These are phyloP conservation scores for Otolemur garnettii DNA, from an alignment of 2,113 vertebrate species.

Conservation along the genomic window DNA sequence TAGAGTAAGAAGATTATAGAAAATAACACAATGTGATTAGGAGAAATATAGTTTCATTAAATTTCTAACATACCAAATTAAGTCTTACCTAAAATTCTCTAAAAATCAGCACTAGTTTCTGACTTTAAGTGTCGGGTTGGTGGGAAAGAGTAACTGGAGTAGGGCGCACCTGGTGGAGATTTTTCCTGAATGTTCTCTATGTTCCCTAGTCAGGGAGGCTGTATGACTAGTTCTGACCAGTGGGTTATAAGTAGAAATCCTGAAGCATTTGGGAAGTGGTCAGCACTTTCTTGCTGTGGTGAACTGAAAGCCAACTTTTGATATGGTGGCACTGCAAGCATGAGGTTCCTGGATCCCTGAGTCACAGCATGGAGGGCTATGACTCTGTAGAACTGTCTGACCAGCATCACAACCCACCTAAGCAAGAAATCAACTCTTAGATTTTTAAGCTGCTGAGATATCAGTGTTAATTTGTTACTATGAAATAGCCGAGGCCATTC, in stretches of 20 bases:
- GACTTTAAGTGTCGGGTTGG: not conserved
- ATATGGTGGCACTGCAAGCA: too few species aligned
- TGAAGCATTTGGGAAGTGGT: not conserved
- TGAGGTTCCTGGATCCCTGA: not conserved
- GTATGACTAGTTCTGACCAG: not conserved
- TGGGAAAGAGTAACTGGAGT: not conserved
- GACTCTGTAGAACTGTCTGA: not conserved
- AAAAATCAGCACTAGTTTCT: not conserved
- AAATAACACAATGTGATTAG: constrained; percentile 11
- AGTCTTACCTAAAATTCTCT: constrained; percentile 23
- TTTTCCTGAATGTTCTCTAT: not conserved
- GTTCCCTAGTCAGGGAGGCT: not conserved
- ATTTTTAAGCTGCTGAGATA: not conserved
- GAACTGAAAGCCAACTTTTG: not conserved
- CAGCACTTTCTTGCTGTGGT: not conserved
- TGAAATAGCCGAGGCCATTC: not conserved
- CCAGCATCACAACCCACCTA: not conserved
- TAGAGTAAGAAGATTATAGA: constrained; percentile 47
- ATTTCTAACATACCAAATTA: not conserved
- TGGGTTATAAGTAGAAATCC: not conserved
- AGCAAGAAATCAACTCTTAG: not conserved
- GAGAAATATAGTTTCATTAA: constrained; percentile 10
- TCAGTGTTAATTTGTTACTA: not conserved
- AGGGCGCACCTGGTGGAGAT: not conserved
- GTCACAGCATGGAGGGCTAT: not conserved